These are phyloP conservation scores for Chrysolina americana DNA, from an alignment of 2,888 invertebrate species.

Conservation along the genomic window DNA sequence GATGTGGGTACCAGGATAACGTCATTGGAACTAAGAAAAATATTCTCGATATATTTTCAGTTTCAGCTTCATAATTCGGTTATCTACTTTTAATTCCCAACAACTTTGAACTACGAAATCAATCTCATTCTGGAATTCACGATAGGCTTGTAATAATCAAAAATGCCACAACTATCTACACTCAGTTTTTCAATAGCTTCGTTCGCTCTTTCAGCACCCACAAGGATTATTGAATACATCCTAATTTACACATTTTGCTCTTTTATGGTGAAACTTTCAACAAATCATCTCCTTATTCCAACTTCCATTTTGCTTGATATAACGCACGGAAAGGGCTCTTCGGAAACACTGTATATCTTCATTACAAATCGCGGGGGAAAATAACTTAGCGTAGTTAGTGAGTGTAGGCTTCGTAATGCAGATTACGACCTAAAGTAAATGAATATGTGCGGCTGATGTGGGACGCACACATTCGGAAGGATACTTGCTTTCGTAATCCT, in stretches of 20 bases:
- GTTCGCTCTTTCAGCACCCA: not conserved
- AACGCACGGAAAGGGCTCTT: conserved; percentile 38
- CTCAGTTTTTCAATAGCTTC: too few species aligned
- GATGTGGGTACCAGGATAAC: too few species aligned
- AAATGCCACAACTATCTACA: too few species aligned
- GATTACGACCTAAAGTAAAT: conserved; percentile 48
- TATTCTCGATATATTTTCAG: too few species aligned
- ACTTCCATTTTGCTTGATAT: conserved; percentile 35
- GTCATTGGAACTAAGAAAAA: too few species aligned
- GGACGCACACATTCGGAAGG: conserved; percentile 46
- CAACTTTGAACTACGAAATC: too few species aligned
- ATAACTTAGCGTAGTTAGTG: conserved; percentile 44
- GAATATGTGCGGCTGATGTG: conserved; percentile 51
- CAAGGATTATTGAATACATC: not conserved
- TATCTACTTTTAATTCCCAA: too few species aligned
- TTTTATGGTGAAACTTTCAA: conserved; percentile 8
- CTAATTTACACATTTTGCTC: conserved; percentile 1
- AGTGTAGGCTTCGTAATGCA: conserved; percentile 44
- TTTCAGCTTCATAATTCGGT: too few species aligned
- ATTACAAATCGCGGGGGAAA: conserved; percentile 40
- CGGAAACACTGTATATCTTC: conserved; percentile 30
- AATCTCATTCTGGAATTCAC: too few species aligned
- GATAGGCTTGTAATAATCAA: too few species aligned
- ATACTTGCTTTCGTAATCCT: conserved; percentile 45
- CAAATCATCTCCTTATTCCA: conserved; percentile 34